Percentiles rank a stretch among this genome's conserved stretches.
Evolutionary conservation across 64 coral and sea anemone genomes (phyloP).

Genomic region (Pachyseris speciosa): DNA sequence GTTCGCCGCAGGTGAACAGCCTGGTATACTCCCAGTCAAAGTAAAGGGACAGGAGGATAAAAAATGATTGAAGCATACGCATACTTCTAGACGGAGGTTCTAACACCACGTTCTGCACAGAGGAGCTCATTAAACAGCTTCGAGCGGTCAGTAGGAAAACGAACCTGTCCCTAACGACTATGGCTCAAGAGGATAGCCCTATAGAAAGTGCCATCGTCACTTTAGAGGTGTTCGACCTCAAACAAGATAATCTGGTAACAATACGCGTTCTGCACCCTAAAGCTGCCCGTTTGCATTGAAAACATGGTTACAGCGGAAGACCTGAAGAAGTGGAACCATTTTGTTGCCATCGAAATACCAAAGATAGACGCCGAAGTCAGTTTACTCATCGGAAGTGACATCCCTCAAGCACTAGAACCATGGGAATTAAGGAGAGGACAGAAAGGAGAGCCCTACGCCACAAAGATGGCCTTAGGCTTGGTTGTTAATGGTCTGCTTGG

Average conservation of each 20-base stretch:
- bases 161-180: slow-evolving; percentile 22
- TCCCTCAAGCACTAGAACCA: slow-evolving; percentile 48
- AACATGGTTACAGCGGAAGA: slow-evolving; percentile 36
- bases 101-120: slow-evolving; percentile 34
- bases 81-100: slow-evolving; percentile 53
- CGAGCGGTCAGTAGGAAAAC: not conserved
- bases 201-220: slow-evolving; percentile 24
- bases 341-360: not conserved
- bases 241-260: slow-evolving; percentile 17
- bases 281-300: slow-evolving; percentile 18
- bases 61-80: slow-evolving; percentile 25
- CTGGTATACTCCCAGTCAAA: slow-evolving; percentile 49
- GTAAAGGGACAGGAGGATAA: slow-evolving; percentile 21
- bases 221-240: slow-evolving; percentile 29
- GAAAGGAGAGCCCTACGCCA: slow-evolving; percentile 36
- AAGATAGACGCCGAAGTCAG: slow-evolving; percentile 1
- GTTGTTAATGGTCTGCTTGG: slow-evolving; percentile 30
- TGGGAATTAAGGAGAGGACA: slow-evolving; percentile 16
- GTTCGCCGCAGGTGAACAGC: slow-evolving; percentile 4
- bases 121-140: slow-evolving; percentile 7
- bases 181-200: not conserved
- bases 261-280: slow-evolving; percentile 19
- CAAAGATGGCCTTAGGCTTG: not conserved
- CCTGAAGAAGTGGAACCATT: not conserved
- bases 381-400: slow-evolving; percentile 43